These are phyloP conservation scores for Oscarella lobularis DNA, from an alignment of 37 sponge, comb jelly and placozoan species.

Conservation along the genomic window DNA sequence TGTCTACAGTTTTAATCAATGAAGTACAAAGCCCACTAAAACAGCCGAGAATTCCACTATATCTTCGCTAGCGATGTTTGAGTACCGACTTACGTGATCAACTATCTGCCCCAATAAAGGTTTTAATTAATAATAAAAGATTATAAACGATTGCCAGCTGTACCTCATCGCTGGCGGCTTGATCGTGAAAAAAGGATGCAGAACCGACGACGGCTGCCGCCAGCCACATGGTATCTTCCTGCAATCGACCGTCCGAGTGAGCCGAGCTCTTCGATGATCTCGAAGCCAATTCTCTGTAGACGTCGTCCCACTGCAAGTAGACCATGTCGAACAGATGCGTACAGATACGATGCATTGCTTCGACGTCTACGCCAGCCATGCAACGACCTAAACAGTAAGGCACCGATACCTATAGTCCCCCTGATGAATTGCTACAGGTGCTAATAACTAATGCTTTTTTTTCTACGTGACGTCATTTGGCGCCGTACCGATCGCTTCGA, in stretches of 20 bases:
- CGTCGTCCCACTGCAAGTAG: slow-evolving; percentile 1
- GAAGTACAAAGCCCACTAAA: neutral
- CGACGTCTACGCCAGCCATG: neutral
- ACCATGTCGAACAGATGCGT: slow-evolving; percentile 10
- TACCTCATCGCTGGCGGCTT: neutral
- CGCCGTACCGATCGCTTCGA: slow-evolving; percentile 33
- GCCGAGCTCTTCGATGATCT: neutral
- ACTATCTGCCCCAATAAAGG: neutral
- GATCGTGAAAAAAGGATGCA: neutral
- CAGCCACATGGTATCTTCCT: neutral
- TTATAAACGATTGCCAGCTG: neutral
- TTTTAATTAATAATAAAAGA: neutral
- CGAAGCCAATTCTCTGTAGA: neutral
- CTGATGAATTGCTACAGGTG: too few relatives aligned
- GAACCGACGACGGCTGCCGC: neutral
- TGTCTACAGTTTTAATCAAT: too few relatives aligned
- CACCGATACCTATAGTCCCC: too few relatives aligned
- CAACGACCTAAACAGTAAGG: neutral
- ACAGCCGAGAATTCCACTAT: neutral
- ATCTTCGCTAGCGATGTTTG: neutral
- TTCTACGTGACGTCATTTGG: too few relatives aligned
- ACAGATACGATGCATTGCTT: slow-evolving; percentile 5
- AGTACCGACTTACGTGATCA: neutral
- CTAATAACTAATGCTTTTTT: too few relatives aligned
- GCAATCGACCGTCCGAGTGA: too few relatives aligned